These are phyloP conservation scores for Osmerus eperlanus DNA, from an alignment of 2,113 vertebrate species.

Conservation along the genomic window DNA sequence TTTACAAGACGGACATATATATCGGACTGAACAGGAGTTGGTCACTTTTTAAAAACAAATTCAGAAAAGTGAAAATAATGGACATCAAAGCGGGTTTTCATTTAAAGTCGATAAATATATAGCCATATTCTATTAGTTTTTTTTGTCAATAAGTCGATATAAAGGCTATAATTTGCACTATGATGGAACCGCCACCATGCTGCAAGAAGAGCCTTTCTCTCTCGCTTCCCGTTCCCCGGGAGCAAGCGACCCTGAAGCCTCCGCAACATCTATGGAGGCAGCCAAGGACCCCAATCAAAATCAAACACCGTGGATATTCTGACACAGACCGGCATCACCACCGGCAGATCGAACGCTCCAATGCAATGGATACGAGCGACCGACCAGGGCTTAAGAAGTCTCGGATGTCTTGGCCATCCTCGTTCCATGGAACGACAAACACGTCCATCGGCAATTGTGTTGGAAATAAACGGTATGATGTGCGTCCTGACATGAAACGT, in stretches of 20 bases:
- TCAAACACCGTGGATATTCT: constrained; percentile 80
- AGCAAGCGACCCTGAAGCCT: constrained; percentile 84
- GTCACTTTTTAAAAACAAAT: constrained; percentile 55
- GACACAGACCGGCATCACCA: constrained; percentile 80
- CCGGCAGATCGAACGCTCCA: constrained; percentile 89
- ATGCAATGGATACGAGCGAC: constrained; percentile 91
- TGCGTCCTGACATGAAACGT: constrained; percentile 30
- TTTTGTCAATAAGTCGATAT: constrained; percentile 43
- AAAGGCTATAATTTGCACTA: constrained; percentile 56
- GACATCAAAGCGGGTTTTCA: constrained; percentile 55
- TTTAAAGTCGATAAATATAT: constrained; percentile 49
- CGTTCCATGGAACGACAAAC: constrained; percentile 85
- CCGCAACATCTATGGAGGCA: constrained; percentile 92
- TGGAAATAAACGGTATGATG: constrained; percentile 77
- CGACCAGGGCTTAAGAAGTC: constrained; percentile 87
- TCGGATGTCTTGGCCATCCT: constrained; percentile 96
- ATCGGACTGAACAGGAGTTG: constrained; percentile 53
- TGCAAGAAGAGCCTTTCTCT: constrained; percentile 88
- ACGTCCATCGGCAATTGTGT: constrained; percentile 74
- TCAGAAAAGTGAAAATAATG: constrained; percentile 52
- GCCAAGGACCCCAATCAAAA: constrained; percentile 85
- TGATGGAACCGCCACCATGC: constrained; percentile 84
- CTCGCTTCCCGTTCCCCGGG: constrained; percentile 86
- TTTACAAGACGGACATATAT: constrained; percentile 47
- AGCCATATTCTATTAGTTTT: constrained; percentile 56